Evolutionary conservation across 2,888 invertebrate genomes (phyloP), one percentile per base, ranked within the genome.

Genomic region (Phyllotreta striolata): DNA sequence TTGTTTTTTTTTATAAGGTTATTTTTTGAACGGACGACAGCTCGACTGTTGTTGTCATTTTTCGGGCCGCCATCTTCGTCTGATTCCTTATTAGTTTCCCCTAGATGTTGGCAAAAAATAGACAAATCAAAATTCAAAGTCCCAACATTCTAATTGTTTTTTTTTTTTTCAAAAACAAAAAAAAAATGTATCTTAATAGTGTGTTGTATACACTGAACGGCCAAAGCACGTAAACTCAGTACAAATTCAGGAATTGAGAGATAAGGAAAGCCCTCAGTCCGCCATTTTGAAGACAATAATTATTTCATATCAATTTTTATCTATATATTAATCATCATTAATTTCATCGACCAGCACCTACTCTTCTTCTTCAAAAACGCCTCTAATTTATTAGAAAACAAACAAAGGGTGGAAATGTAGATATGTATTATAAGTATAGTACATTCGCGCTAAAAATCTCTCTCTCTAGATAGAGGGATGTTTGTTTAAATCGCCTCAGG

Each of bases 261-360:
- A 79, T 79, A 81, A 80, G 81, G 80, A 81, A 78, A 81, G 81
- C 81, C 81, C 81, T 80, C 81, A 80, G 76, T 76, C 69, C 73
- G 74, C 73, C 54, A 70, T 49, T 24, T 49, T 14, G 59, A 68
- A 66, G 55, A 67, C 43, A 55, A 60, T n/a, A n/a, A n/a, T n/a
- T n/a, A n/a, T n/a, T n/a, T n/a, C n/a, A n/a, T n/a, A n/a, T n/a
- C n/a, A n/a, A n/a, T n/a, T n/a, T n/a, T n/a, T n/a, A n/a, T n/a
- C n/a, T n/a, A 24, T 24, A 24, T 24, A 24, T n/a, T n/a, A n/a
- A n/a, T n/a, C n/a, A 24, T 24, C 24, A 13, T 47, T 14, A 47
- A 5, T 67, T 71, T 70, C 62, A 55, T 51, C 65, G 67, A 74
- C 74, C 76, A 73, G 73, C 74, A 74, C 75, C 73, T 66, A 62